Evolutionary conservation across 2,113 vertebrate genomes (phyloP), one percentile per base, ranked within the genome.

Genomic region (Piliocolobus tephrosceles): DNA sequence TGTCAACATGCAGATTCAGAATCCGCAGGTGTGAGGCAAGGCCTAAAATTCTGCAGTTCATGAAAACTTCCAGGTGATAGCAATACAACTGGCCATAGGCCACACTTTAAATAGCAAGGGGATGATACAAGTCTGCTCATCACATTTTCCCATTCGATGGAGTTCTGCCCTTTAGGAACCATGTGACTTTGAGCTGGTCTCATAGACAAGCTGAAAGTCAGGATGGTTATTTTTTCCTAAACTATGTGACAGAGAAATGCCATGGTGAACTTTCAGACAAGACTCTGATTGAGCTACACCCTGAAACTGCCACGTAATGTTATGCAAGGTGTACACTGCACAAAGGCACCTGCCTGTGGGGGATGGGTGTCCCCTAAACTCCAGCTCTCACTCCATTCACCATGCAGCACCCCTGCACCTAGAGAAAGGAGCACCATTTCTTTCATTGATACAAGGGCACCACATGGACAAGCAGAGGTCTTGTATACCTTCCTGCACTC

Each of bases 1-100:
- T 17, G n/a, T 73, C 32, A 81, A 57, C 43, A 78, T 80, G 57
- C 27, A 66, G 22, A 76, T 84, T 88, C 90, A 75, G 52, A 76
- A 38, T 81, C 25, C 7, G 2, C 22, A 40, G n/a, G 22, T 90
- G 50, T 88, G 38, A 52, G 35, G 6, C 66, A 72, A 55, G 61
- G 32, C 10, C 40, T 38, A 50, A 27, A 70, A 88, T 45, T 50
- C 32, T n/a, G 17, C 17, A 8, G 23, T 55, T 94, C 50, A 43
- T 68, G 57, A 47, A 66, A 38, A 50, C 43, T 64, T 18, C 20
- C 4, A 40, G 7, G 20, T 6, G 45, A 58, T 68, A 52, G 3
- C 32, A 0, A 61, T 20, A 35, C 4, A 38, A 45, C 45, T 70
- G 40, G 9, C 58, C 68, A 79, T 9, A 22, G 32, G 73, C 30